Evolutionary conservation across 2,113 vertebrate species (phyloP).

Genomic region (Campylorhamphus procurvoides): DNA sequence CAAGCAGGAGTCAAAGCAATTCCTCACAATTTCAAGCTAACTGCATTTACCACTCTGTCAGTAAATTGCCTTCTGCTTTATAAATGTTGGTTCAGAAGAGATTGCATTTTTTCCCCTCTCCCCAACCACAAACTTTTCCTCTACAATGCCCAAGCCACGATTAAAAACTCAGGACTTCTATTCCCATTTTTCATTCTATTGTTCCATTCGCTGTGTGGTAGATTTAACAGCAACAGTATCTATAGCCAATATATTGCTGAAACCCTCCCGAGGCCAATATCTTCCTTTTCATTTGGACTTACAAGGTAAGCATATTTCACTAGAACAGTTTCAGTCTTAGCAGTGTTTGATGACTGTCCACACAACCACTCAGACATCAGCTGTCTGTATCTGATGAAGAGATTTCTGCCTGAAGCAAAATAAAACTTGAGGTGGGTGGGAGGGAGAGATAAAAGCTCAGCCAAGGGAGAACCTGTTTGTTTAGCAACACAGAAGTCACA

Average conservation of each 20-base stretch:
- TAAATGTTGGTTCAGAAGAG: background rate
- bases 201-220: background rate
- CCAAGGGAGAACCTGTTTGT: background rate
- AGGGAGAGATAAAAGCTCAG: background rate
- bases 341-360: background rate
- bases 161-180: background rate
- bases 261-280: background rate
- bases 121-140: background rate
- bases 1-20: conserved; percentile 5
- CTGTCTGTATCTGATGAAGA: background rate
- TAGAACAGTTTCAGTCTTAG: background rate
- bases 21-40: background rate
- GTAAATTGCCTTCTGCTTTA: conserved; percentile 9
- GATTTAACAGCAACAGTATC: background rate
- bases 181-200: background rate
- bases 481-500: background rate
- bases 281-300: background rate
- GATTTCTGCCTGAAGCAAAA: background rate
- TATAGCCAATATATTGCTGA: background rate
- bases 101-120: background rate
- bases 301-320: background rate
- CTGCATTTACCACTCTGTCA: background rate
- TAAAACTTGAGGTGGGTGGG: background rate
- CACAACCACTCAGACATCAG: background rate
- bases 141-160: background rate